phyloP scores from a whole-genome alignment of 2,113 vertebrate genomes.

The Antidorcas marsupialis region DNA sequence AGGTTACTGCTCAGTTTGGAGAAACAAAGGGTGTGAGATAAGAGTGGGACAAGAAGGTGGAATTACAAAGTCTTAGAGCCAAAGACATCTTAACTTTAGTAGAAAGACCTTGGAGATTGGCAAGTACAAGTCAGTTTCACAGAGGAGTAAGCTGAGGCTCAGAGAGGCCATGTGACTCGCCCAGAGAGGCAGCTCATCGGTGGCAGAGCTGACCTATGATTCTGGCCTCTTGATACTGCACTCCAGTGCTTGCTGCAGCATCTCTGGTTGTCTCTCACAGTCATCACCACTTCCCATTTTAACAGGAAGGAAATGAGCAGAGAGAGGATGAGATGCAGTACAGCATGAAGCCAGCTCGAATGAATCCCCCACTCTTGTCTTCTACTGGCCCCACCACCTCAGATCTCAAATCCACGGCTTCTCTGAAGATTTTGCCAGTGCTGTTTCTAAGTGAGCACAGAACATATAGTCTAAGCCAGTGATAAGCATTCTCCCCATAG shows the following conservation, averaged over 20 bases:
- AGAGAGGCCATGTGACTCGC: not conserved
- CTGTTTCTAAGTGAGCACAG: not conserved
- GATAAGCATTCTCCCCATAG: conserved; percentile 42
- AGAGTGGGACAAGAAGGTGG: not conserved
- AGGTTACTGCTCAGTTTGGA: not conserved
- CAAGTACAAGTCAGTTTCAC: not conserved
- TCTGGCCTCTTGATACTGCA: accelerated
- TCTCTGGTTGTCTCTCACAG: not conserved
- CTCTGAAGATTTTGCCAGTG: not conserved
- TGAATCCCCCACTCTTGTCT: not conserved
- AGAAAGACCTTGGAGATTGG: not conserved
- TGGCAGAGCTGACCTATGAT: not conserved
- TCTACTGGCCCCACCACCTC: not conserved
- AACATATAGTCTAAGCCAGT: not conserved
- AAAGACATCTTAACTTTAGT: not conserved
- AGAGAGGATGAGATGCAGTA: not conserved
- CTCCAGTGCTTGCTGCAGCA: not conserved
- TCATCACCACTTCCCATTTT: not conserved
- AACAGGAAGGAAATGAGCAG: not conserved
- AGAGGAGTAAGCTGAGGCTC: not conserved
- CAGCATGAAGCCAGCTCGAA: not conserved
- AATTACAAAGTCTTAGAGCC: not conserved
- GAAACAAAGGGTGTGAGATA: not conserved
- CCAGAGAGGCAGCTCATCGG: not conserved
- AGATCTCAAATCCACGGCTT: not conserved